Evolutionary conservation across 2,888 invertebrate genomes (phyloP), one percentile per base, ranked within the genome.

Genomic region (Sturmia bella): DNA sequence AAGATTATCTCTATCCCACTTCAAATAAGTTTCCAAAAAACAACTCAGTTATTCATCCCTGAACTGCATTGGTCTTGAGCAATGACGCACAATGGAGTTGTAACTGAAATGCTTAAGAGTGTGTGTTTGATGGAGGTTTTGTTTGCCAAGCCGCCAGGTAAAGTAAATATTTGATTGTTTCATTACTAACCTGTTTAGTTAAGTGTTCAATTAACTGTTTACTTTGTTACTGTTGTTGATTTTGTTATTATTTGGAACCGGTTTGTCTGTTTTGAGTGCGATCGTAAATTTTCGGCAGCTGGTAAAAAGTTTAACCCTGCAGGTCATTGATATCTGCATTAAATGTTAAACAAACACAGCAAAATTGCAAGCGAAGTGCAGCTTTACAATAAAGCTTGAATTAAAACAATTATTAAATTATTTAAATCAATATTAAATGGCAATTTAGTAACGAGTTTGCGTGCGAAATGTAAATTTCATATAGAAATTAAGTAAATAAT

Each of bases 381-480:
- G n/a, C 21, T 19, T 17, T 48, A 57, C 7, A 21, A 24, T 3
- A 41, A 19, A 41, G 24, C 41, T 64, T 32, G 6, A 54, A 17
- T 27, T 48, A 12, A 41, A 27, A 12, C 50, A 64, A 59, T 73
- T 43, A 43, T 57, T 24, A 45, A 82, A 82, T 82, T 54, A 74
- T 19, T 66, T 64, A 70, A 78, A 54, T 50, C 37, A 78, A 70
- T 59, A 70, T 64, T 64, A 50, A 74, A 64, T 48, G 39, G 24
- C 4, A 32, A 57, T 32, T 41, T 15, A 19, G 37, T 39, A 41
- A n/a, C 27, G 13, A 17, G 41, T 57, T 68, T 69, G 73, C 74
- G 66, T 73, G 73, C 15, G 15, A 66, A 52, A 19, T 15, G 50
- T 24, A n/a, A n/a, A 59, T 59, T 72, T 19, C 32, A 32, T 9